phyloP scores from a whole-genome alignment of 2,797 vertebrate species.

The Helicolenus hilgendorfi region DNA sequence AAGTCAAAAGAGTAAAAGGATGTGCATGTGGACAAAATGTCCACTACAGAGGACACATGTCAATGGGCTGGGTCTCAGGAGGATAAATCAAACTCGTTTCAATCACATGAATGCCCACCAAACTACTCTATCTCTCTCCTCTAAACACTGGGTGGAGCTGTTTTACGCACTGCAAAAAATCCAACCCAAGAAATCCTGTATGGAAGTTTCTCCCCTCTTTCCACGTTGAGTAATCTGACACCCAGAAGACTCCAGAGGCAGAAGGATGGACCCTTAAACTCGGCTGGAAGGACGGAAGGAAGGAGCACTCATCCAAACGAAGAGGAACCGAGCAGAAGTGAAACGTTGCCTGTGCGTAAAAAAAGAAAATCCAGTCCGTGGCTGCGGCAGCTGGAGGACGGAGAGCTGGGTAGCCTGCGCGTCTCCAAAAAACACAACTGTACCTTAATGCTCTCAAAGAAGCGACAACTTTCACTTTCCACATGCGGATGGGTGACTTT shows the following conservation, averaged over 20 bases:
- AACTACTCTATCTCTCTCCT: background rate
- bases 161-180: slow-evolving; percentile 55
- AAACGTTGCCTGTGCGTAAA: slow-evolving; percentile 48
- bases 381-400: slow-evolving; percentile 59
- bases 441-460: slow-evolving; percentile 74
- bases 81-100: background rate
- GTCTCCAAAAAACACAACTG: slow-evolving; percentile 43
- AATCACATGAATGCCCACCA: background rate
- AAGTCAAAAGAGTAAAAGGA: too few species aligned
- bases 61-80: too few species aligned
- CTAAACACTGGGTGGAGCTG: slow-evolving; percentile 75
- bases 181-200: slow-evolving; percentile 30
- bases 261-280: slow-evolving; percentile 88
- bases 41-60: too few species aligned
- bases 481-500: slow-evolving; percentile 94
- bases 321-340: slow-evolving; percentile 45
- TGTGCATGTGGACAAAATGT: too few species aligned
- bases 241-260: slow-evolving; percentile 68
- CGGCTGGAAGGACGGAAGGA: slow-evolving; percentile 75
- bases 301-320: slow-evolving; percentile 70
- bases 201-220: slow-evolving; percentile 83
- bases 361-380: slow-evolving; percentile 51
- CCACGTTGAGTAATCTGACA: slow-evolving; percentile 90
- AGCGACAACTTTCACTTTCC: slow-evolving; percentile 83
- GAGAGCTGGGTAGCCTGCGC: slow-evolving; percentile 52